Base-by-base conservation (phyloP, 2,113 vertebrate species). In the Silurus meridionalis region DNA sequence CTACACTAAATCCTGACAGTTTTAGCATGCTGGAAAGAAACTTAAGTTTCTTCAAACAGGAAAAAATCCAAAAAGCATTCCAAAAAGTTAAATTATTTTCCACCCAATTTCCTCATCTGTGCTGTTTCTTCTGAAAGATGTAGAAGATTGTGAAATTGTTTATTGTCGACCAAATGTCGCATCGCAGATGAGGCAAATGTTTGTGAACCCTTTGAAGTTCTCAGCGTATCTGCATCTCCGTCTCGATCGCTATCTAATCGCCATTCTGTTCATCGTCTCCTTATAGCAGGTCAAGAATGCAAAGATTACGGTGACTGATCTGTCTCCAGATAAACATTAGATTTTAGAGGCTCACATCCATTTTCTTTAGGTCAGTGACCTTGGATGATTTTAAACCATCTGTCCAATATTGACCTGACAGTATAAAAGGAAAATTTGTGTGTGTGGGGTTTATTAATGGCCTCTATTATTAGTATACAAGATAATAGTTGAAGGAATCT, bases 121-220 rank as follows among this genome's bases (percentile, higher is more conserved):
- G 23, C 15, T 79, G 13, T 28, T 37, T 61, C 7, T 60, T 60
- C 2, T 5, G 15, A 61, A 60, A 60, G 55, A 80, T 17, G 55
- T 58, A 37, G 15, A 80, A 28, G 55, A 80, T 60, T 19, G 14
- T 57, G 15, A 25, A 3, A 5, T 78, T 25, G 25, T 60, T 60
- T 46, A 46, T 60, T 37, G 28, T 46, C 9, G 15, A 46, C 23
- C 74, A 15, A 55, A 55, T 23, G 48, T 21, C 48, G 9, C 19
- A n/a, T 75, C 48, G 1, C 9, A 75, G 13, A 52, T 55, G 74
- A 78, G 25, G 25, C 55, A 21, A 60, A 60, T 60, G 78, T 80
- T 80, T 80, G 78, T 6, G 25, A 80, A 60, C 78, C 57, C 78
- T 80, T 61, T 80, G 78, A 80, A 61, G 78, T 60, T 0, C 9